phyloP scores from a whole-genome alignment of 2,113 vertebrate genomes.

The Crotalus helleri region DNA sequence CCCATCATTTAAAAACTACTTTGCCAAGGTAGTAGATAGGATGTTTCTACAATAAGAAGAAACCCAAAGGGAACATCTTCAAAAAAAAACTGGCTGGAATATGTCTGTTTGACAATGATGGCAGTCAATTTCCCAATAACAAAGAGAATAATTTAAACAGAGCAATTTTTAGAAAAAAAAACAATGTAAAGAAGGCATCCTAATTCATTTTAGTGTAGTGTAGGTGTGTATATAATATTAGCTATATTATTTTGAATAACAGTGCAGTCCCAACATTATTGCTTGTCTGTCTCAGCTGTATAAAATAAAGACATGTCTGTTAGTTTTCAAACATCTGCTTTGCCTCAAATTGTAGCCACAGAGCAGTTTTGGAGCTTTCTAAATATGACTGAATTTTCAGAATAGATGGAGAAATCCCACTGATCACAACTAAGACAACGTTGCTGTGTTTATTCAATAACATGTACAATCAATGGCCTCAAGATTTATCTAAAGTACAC shows the following conservation, averaged over 20 bases:
- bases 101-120: neutral
- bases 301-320: neutral
- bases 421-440: neutral
- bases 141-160: neutral
- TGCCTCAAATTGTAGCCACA: neutral
- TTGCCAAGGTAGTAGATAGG: neutral
- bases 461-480: neutral
- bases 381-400: neutral
- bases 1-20: neutral
- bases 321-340: neutral
- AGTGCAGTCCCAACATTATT: neutral
- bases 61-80: neutral
- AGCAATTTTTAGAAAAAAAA: neutral
- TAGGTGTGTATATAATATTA: neutral
- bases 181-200: neutral
- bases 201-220: neutral
- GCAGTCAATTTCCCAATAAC: neutral
- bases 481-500: neutral
- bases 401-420: neutral
- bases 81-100: neutral
- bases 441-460: neutral
- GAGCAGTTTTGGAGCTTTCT: neutral
- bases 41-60: neutral
- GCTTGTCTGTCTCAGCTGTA: neutral
- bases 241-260: neutral